These are phyloP conservation scores for Ormia ochracea DNA, from an alignment of 2,888 invertebrate species.

Conservation along the genomic window DNA sequence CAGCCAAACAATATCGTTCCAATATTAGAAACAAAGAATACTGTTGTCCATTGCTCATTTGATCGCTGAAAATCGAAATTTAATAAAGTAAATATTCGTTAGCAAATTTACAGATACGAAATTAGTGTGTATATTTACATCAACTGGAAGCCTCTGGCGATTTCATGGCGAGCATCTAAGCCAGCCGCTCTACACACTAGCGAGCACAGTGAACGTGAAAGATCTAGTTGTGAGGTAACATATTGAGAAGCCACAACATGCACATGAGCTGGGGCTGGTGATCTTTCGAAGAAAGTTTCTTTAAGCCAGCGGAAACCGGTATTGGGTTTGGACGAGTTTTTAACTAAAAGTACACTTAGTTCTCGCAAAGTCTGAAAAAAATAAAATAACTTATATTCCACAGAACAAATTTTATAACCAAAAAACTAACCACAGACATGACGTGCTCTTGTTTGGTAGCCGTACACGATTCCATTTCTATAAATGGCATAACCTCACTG, in stretches of 20 bases:
- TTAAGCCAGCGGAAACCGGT: slow-evolving; percentile 77
- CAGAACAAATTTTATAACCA: background rate
- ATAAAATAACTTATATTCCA: background rate
- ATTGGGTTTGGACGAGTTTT: slow-evolving; percentile 79
- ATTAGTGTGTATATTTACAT: slow-evolving; percentile 80
- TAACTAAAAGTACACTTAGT: slow-evolving; percentile 88
- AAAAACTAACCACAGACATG: slow-evolving; percentile 84
- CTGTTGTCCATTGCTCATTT: slow-evolving; percentile 83
- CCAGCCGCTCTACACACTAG: slow-evolving; percentile 84
- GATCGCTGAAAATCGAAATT: slow-evolving; percentile 80
- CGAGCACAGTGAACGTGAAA: slow-evolving; percentile 86
- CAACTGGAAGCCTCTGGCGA: slow-evolving; percentile 86
- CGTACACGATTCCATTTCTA: slow-evolving; percentile 89
- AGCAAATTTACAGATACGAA: background rate
- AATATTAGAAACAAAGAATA: slow-evolving; percentile 86
- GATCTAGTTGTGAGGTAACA: slow-evolving; percentile 88
- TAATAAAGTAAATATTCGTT: background rate
- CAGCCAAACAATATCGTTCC: slow-evolving; percentile 88
- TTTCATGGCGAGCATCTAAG: slow-evolving; percentile 82
- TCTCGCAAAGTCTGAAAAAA: slow-evolving; percentile 85
- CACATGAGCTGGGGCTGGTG: slow-evolving; percentile 83
- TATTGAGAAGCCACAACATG: slow-evolving; percentile 89
- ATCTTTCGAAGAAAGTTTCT: slow-evolving; percentile 76
- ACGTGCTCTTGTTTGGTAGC: slow-evolving; percentile 93
- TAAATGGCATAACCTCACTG: slow-evolving; percentile 84